Evolutionary conservation across 2,888 invertebrate species (phyloP).

Genomic region (Stictocephala bisonia): DNA sequence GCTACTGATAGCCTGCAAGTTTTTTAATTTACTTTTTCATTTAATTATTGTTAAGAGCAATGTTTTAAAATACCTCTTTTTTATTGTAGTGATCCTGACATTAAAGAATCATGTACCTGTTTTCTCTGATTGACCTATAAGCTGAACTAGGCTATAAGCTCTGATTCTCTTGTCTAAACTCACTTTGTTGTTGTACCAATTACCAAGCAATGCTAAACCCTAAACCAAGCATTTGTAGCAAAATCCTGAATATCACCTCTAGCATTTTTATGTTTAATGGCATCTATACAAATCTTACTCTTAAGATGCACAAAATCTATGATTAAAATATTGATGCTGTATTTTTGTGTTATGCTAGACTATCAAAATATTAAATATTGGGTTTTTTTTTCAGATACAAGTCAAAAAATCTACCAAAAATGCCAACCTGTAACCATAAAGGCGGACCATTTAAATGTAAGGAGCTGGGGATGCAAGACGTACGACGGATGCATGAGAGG

Average conservation of each 20-base stretch:
- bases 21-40: not conserved
- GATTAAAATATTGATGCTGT: constrained; percentile 21
- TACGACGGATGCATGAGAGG: constrained; percentile 24
- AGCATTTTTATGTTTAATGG: constrained; percentile 28
- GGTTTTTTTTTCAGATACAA: constrained; percentile 30
- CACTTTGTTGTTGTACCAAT: constrained; percentile 37
- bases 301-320: not conserved
- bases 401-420: constrained; percentile 21
- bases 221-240: constrained; percentile 37
- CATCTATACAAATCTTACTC: constrained; percentile 10
- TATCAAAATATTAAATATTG: too few relatives aligned
- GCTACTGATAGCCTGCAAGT: constrained; percentile 1
- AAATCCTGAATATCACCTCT: constrained; percentile 29
- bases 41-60: not conserved
- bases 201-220: too few relatives aligned
- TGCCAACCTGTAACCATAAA: constrained; percentile 33
- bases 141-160: not conserved
- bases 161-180: constrained; percentile 18
- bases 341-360: too few relatives aligned
- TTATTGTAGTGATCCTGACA: not conserved
- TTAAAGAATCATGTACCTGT: not conserved
- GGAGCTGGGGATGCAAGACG: constrained; percentile 38
- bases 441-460: constrained; percentile 36
- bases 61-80: constrained; percentile 24
- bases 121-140: not conserved